Conservation (phyloP, 2,113 vertebrate genomes). For the Gorilla gorilla region DNA sequence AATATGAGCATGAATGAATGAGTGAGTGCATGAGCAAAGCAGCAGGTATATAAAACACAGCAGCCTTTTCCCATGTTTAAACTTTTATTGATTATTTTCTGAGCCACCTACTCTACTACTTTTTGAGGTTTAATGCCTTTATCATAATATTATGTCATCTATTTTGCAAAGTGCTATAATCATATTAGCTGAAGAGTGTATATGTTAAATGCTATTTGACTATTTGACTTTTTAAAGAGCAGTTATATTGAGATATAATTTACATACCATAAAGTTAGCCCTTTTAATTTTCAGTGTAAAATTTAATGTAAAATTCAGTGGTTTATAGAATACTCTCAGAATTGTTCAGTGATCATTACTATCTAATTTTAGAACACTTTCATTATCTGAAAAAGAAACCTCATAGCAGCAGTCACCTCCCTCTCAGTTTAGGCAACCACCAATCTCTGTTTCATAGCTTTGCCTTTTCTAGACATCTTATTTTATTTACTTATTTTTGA, state of each 20-base stretch:
- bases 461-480: not conserved
- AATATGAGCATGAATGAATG: not conserved
- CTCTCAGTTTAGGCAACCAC: not conserved
- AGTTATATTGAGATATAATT: not conserved
- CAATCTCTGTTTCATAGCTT: not conserved
- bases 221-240: not conserved
- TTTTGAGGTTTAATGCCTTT: not conserved
- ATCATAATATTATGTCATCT: not conserved
- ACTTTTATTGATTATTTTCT: not conserved
- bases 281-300: not conserved
- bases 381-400: not conserved
- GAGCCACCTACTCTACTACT: not conserved
- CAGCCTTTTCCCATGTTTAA: not conserved
- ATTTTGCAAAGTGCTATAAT: not conserved
- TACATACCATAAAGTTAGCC: not conserved
- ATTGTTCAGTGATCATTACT: not conserved
- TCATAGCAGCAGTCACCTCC: not conserved
- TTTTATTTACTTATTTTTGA: too few relatives aligned
- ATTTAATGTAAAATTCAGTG: not conserved
- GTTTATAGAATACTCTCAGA: not conserved
- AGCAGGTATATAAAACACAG: not conserved
- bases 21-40: not conserved
- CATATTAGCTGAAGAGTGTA: not conserved
- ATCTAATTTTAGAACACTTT: not conserved
- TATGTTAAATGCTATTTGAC: not conserved